phyloP scores from a whole-genome alignment of 2,797 vertebrate species.

The Sebastes oblongus region DNA sequence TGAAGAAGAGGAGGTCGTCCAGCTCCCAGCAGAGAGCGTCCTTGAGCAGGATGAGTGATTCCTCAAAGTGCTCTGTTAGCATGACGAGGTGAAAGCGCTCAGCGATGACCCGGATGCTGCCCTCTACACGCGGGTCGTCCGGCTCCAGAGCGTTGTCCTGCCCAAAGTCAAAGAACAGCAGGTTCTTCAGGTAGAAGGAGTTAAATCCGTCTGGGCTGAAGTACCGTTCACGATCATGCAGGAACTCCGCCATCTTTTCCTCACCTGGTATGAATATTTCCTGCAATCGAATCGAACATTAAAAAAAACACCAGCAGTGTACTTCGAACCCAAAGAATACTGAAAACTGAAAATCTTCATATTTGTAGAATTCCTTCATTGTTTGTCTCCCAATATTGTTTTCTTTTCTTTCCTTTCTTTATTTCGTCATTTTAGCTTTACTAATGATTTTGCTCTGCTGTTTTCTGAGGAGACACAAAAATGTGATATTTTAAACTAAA shows the following conservation, averaged over 20 bases:
- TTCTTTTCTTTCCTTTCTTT: background rate
- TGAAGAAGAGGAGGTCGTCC: slow-evolving; percentile 90
- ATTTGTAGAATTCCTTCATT: background rate
- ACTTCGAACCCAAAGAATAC: background rate
- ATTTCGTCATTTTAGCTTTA: background rate
- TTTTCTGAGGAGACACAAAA: background rate
- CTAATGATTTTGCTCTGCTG: background rate
- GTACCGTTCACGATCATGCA: slow-evolving; percentile 83
- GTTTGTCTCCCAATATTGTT: background rate
- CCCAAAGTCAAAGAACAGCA: slow-evolving; percentile 90
- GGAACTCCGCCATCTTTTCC: slow-evolving; percentile 86
- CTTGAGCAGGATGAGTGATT: slow-evolving; percentile 89
- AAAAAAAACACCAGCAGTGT: background rate
- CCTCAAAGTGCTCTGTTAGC: slow-evolving; percentile 89
- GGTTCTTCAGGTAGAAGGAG: slow-evolving; percentile 90
- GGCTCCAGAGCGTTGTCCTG: slow-evolving; percentile 84
- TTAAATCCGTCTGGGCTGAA: slow-evolving; percentile 87
- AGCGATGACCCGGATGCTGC: slow-evolving; percentile 82
- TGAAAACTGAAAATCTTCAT: background rate
- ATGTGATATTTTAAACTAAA: background rate
- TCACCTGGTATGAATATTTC: slow-evolving; percentile 41
- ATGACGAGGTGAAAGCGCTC: slow-evolving; percentile 88
- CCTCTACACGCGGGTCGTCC: slow-evolving; percentile 77
- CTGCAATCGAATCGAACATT: background rate
- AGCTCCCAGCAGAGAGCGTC: slow-evolving; percentile 90